These are phyloP conservation scores for Microplitis demolitor DNA, from an alignment of 1,140 invertebrate genomes.

Conservation along the genomic window DNA sequence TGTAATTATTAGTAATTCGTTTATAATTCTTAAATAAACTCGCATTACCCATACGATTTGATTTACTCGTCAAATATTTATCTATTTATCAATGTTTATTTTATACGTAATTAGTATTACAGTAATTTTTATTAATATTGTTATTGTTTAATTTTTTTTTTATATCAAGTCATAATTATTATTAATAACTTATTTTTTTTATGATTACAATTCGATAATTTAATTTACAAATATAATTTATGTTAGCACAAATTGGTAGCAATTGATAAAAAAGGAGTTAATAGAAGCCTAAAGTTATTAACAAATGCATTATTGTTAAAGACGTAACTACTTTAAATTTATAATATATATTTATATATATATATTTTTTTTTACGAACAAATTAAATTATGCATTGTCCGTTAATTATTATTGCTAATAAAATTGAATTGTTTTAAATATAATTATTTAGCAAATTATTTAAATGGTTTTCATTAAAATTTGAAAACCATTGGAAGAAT, in stretches of 20 bases:
- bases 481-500: neutral
- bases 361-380: neutral
- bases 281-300: neutral
- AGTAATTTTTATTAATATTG: neutral
- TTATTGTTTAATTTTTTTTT: neutral
- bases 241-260: neutral
- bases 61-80: neutral
- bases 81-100: neutral
- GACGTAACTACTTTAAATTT: neutral
- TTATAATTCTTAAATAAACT: neutral
- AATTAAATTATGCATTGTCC: too few relatives aligned
- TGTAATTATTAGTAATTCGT: neutral
- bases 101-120: neutral
- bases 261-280: neutral
- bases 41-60: neutral
- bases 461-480: neutral
- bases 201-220: neutral
- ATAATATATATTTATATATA: neutral
- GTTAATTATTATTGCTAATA: too few relatives aligned
- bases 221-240: neutral
- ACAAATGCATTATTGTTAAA: neutral
- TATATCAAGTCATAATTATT: neutral
- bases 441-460: too few relatives aligned
- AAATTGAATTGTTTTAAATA: too few relatives aligned
- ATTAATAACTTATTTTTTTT: neutral